Base-by-base conservation (phyloP, 2,113 vertebrate species). In the Muscicapa adusta region DNA sequence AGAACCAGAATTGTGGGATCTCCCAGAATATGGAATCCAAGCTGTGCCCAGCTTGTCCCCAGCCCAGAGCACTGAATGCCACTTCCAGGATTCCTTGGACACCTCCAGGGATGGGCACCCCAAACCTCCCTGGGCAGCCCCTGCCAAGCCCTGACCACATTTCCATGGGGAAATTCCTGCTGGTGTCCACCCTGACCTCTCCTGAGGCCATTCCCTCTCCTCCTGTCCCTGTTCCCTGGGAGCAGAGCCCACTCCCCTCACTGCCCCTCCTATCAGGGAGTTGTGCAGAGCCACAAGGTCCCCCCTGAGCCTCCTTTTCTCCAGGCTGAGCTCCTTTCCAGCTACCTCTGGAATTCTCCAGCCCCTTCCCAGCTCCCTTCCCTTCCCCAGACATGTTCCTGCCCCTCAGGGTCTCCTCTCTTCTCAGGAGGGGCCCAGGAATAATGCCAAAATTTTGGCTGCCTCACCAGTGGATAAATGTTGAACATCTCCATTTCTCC, bases 111-210 rank as follows among this genome's bases (percentile, higher is more conserved):
- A 17, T 78, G 48, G 40, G 29, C 0, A 57, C 19, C 28, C 6
- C 58, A 72, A 42, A 5, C 9, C 18, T 47, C 61, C 19, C n/a
- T 40, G 77, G 29, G 28, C 53, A 74, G 4, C 12, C 12, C 40
- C 13, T 66, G 1, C 68, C 33, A 45, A 14, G 0, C 1, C 28
- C 24, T 53, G 16, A 29, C 0, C 23, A 0, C n/a, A 9, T 67
- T 40, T 60, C 70, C 61, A 53, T 9, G 53, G 2, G 2, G 61
- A 60, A 82, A 82, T 75, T 61, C 77, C 47, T 89, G 15, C 29
- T 38, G 23, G 0, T 40, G 15, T 2, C 45, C 51, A 4, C 0
- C 34, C 66, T 48, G 48, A 0, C 2, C 53, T 51, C 1, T 22
- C 53, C 61, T 34, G 24, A 45, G 36, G 45, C 45, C 2, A 1